Percentiles rank a stretch among this genome's conserved stretches.
These are phyloP conservation scores for Vireo griseus DNA, from an alignment of 2,797 vertebrate species.

Conservation along the genomic window DNA sequence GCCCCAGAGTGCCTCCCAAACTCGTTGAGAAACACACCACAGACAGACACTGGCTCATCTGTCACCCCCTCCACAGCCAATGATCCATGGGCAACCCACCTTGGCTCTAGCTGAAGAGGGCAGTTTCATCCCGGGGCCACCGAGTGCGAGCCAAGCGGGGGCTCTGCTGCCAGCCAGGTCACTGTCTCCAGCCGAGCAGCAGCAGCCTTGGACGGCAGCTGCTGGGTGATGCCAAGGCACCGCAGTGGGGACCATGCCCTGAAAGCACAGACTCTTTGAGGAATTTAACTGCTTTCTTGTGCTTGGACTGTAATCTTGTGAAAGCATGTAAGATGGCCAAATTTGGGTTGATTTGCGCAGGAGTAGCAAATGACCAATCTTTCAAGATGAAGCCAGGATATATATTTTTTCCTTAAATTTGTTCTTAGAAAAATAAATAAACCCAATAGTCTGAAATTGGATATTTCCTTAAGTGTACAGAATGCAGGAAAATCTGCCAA, in stretches of 20 bases:
- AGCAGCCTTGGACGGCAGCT: not conserved
- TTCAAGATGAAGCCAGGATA: not conserved
- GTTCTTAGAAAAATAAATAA: not conserved
- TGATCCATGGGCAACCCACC: not conserved
- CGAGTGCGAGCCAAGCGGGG: fast-evolving
- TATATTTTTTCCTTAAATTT: not conserved
- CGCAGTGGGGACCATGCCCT: not conserved
- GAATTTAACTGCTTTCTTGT: not conserved
- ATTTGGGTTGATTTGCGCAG: not conserved
- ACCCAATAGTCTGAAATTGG: not conserved
- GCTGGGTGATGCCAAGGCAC: fast-evolving
- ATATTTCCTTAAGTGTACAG: not conserved
- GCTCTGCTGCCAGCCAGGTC: not conserved
- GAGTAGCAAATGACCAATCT: not conserved
- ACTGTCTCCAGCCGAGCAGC: fast-evolving
- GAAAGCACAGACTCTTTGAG: not conserved
- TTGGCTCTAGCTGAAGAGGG: not conserved
- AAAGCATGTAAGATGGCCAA: not conserved
- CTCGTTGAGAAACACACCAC: fast-evolving
- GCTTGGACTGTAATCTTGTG: not conserved
- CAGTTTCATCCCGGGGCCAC: not conserved
- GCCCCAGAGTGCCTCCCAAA: not conserved
- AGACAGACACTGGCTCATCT: not conserved
- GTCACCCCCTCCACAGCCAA: not conserved
- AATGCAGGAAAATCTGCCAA: not conserved